Percentiles rank a stretch among this genome's conserved stretches.
These are phyloP conservation scores for Psilopogon haemacephalus DNA, from an alignment of 2,113 vertebrate genomes.

Conservation along the genomic window DNA sequence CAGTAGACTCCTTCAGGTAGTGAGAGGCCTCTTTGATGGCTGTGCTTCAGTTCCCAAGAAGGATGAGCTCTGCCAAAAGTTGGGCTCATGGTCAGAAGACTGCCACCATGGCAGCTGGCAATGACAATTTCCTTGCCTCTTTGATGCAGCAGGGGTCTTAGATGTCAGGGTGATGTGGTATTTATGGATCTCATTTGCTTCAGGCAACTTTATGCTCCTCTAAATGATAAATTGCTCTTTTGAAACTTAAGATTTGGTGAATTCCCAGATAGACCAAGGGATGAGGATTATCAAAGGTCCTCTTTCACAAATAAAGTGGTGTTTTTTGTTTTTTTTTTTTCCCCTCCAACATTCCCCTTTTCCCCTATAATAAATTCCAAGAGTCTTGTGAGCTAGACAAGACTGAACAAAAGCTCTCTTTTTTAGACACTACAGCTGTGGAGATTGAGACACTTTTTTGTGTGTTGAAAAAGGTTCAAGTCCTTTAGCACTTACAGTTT, in stretches of 20 bases:
- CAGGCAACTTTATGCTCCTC: slow-evolving; percentile 32
- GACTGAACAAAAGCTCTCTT: slow-evolving; percentile 45
- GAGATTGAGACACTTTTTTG: slow-evolving; percentile 1
- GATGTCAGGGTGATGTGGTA: neutral
- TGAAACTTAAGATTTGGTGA: slow-evolving; percentile 38
- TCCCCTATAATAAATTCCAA: neutral
- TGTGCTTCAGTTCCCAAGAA: neutral
- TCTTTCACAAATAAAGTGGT: slow-evolving; percentile 29
- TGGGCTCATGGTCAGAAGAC: neutral
- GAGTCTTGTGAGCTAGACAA: slow-evolving; percentile 10
- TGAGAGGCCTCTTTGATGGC: slow-evolving; percentile 16
- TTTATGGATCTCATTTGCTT: slow-evolving; percentile 29
- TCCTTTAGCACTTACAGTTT: neutral
- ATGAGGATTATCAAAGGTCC: slow-evolving; percentile 29
- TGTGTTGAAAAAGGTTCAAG: slow-evolving; percentile 2
- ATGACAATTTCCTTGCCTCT: neutral
- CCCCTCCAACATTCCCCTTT: neutral
- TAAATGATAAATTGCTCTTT: slow-evolving; percentile 45
- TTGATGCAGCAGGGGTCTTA: neutral
- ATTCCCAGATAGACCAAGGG: slow-evolving; percentile 50
- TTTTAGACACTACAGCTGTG: slow-evolving; percentile 37
- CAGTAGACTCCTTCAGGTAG: slow-evolving; percentile 46
- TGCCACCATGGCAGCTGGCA: slow-evolving; percentile 14
- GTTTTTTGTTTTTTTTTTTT: neutral
- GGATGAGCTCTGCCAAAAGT: slow-evolving; percentile 4